phyloP scores from a whole-genome alignment of 2,797 vertebrate genomes.

The Poeciliopsis presidionis region DNA sequence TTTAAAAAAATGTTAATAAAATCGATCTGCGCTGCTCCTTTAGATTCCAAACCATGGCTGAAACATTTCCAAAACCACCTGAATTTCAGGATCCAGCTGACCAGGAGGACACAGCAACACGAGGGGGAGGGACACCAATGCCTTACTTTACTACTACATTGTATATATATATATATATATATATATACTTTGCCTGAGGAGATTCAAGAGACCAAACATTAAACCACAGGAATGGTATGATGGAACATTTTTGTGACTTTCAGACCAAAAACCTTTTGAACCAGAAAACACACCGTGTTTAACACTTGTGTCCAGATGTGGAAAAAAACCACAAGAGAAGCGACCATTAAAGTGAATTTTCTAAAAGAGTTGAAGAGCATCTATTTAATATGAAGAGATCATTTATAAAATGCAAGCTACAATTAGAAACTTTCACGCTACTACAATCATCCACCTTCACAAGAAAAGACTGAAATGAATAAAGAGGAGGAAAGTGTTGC shows the following conservation, averaged over 20 bases:
- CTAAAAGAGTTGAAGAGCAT: not conserved
- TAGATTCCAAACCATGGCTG: not conserved
- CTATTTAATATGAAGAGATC: not conserved
- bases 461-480: not conserved
- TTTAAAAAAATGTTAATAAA: not conserved
- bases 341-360: not conserved
- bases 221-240: not conserved
- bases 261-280: not conserved
- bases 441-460: not conserved
- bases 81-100: not conserved
- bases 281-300: not conserved
- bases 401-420: not conserved
- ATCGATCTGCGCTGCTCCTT: not conserved
- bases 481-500: not conserved
- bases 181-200: not conserved
- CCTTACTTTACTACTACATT: not conserved
- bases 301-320: not conserved
- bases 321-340: not conserved
- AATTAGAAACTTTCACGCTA: not conserved
- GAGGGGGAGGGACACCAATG: not conserved
- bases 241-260: not conserved
- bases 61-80: not conserved
- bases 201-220: not conserved
- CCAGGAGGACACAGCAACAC: not conserved
- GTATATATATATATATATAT: not conserved